Evolutionary conservation across 2,113 vertebrate species (phyloP).

Genomic region (Chitala chitala): DNA sequence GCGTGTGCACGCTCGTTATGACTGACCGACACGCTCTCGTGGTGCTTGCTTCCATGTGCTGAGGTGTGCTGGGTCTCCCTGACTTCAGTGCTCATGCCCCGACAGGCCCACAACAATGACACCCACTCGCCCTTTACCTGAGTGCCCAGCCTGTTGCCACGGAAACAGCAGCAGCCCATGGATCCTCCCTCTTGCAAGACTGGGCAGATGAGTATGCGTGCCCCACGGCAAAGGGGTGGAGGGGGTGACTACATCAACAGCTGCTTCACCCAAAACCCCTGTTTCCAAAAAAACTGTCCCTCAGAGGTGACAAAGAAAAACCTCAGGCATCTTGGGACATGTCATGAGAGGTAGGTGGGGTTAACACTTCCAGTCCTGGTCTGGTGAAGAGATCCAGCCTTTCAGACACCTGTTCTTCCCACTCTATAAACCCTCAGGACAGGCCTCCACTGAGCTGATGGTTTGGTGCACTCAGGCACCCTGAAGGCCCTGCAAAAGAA

Average conservation of each 20-base stretch:
- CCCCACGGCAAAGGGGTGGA: background rate
- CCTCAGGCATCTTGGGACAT: background rate
- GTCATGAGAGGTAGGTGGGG: background rate
- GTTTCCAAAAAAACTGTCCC: background rate
- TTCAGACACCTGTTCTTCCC: background rate
- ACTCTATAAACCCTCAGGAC: no score
- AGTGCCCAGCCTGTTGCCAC: background rate
- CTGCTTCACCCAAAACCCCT: background rate
- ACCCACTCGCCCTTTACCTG: slow-evolving; percentile 13
- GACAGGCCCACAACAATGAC: background rate
- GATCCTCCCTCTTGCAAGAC: background rate
- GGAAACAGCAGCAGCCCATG: slow-evolving; percentile 24
- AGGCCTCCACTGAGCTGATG: no score
- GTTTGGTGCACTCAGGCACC: no score
- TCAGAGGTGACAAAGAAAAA: background rate
- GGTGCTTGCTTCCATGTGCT: background rate
- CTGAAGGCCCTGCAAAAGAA: no score
- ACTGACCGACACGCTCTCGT: no score
- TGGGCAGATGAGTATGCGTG: background rate
- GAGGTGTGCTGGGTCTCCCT: no score
- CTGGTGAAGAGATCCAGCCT: no score
- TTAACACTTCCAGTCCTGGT: background rate
- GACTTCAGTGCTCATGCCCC: background rate
- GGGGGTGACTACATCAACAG: background rate
- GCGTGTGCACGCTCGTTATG: background rate